phyloP scores from a whole-genome alignment of 2,113 vertebrate species.

The Strigops habroptila region DNA sequence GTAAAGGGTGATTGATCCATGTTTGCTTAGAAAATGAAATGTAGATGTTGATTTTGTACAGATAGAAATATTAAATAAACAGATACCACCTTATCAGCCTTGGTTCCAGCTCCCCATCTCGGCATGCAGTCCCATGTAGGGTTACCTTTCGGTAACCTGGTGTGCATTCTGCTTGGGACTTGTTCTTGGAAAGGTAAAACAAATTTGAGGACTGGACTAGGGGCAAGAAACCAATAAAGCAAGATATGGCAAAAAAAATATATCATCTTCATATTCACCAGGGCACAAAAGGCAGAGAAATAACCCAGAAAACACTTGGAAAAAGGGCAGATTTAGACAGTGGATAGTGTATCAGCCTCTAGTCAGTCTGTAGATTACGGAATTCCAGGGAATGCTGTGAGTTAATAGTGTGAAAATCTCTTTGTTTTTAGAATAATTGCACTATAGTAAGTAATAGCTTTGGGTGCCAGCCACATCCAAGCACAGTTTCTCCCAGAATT shows the following conservation, averaged over 20 bases:
- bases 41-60: not conserved
- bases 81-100: not conserved
- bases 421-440: not conserved
- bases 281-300: not conserved
- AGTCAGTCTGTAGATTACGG: not conserved
- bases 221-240: not conserved
- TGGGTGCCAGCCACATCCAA: not conserved
- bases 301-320: not conserved
- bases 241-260: not conserved
- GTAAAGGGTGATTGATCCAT: not conserved
- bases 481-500: not conserved
- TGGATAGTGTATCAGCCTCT: not conserved
- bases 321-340: not conserved
- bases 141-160: not conserved
- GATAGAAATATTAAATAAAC: not conserved
- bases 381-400: not conserved
- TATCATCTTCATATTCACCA: not conserved
- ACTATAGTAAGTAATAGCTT: not conserved
- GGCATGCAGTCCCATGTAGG: not conserved
- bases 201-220: not conserved
- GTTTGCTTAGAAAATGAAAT: conserved; percentile 5
- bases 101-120: not conserved
- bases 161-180: not conserved
- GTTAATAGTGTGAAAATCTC: not conserved
- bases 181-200: not conserved